Conservation (phyloP, 1,140 invertebrate genomes). For the Drosophila baimaii region DNA sequence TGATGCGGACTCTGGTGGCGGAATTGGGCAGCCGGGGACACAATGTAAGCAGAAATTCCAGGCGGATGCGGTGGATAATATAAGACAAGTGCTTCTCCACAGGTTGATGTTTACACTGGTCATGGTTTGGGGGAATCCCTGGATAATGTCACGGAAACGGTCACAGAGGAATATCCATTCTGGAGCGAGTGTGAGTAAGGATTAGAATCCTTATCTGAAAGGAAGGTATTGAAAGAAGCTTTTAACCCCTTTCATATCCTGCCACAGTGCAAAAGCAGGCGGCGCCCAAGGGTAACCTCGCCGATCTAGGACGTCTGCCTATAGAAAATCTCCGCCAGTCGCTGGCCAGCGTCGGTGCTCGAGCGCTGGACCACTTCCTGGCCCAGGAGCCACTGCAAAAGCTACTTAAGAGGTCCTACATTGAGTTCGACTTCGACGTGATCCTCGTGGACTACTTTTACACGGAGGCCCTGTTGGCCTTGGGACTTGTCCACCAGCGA, state of each 20-base stretch:
- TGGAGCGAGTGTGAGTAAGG: conserved; percentile 68
- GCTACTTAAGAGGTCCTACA: conserved; percentile 46
- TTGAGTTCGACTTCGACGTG: conserved; percentile 84
- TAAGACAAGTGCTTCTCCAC: not conserved
- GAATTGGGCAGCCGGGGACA: conserved; percentile 77
- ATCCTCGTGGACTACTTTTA: conserved; percentile 84
- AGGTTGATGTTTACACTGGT: conserved; percentile 70
- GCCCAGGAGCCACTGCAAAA: conserved; percentile 49
- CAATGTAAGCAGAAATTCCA: conserved; percentile 51
- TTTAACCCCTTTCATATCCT: too few species aligned
- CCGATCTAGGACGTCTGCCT: conserved; percentile 46
- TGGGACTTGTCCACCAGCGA: conserved; percentile 81
- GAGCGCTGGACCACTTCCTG: conserved; percentile 68
- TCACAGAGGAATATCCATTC: conserved; percentile 70
- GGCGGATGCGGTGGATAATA: not conserved
- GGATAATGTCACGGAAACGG: conserved; percentile 67
- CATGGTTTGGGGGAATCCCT: conserved; percentile 65
- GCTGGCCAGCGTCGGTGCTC: conserved; percentile 56
- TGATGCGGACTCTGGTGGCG: conserved; percentile 75
- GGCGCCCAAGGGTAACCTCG: conserved; percentile 48
- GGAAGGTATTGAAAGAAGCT: too few species aligned
- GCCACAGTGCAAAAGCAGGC: conserved; percentile 62
- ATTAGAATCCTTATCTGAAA: not conserved
- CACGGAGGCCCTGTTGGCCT: conserved; percentile 83
- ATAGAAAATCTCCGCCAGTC: conserved; percentile 49